These are phyloP conservation scores for Lagodon rhomboides DNA, from an alignment of 2,797 vertebrate species.

Conservation along the genomic window DNA sequence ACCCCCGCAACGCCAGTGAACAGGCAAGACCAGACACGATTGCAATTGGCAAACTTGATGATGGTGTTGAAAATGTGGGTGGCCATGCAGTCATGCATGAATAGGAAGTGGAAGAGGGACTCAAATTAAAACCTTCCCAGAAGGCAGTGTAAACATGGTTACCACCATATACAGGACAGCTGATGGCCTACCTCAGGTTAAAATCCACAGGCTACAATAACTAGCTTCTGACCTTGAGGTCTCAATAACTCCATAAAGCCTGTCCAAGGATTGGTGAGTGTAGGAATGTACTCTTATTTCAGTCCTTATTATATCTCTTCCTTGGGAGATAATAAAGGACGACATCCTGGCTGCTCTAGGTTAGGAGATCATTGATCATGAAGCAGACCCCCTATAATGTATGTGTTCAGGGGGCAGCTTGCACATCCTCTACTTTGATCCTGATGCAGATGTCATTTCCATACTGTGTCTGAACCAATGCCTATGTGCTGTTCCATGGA, in stretches of 20 bases:
- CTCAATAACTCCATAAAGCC: neutral
- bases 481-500: neutral
- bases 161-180: neutral
- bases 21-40: no score
- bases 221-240: no score
- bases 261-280: no score
- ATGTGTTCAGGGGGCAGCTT: neutral
- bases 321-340: neutral
- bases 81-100: no score
- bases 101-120: no score
- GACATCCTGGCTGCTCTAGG: neutral
- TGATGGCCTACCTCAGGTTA: neutral
- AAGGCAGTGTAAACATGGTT: neutral
- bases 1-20: neutral
- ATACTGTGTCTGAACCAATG: neutral
- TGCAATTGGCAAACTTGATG: no score
- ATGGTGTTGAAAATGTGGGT: no score
- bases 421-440: slow-evolving; percentile 15
- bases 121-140: neutral
- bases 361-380: neutral
- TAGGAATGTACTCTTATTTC: no score
- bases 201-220: no score
- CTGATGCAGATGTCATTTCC: slow-evolving; percentile 3
- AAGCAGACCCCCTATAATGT: neutral
- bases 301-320: neutral